These are phyloP conservation scores for Xanthia togata DNA, from an alignment of 2,888 invertebrate genomes.

Conservation along the genomic window DNA sequence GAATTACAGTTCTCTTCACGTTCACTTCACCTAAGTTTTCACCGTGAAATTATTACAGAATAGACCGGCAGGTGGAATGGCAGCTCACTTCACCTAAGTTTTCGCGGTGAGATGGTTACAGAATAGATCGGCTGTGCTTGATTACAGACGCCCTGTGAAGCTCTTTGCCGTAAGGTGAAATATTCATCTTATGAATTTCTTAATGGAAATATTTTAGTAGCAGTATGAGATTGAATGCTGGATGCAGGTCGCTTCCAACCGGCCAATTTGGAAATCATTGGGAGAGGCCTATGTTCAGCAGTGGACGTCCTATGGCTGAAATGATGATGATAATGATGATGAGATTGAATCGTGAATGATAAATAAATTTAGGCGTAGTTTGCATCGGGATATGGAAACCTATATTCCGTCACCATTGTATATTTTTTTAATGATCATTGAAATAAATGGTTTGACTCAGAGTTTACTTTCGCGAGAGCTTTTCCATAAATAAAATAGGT, in stretches of 20 bases:
- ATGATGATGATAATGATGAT: too few species aligned
- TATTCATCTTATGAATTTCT: slow-evolving; percentile 1
- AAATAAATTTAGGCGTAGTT: not conserved
- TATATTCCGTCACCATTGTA: not conserved
- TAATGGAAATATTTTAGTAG: not conserved
- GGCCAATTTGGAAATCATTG: too few species aligned
- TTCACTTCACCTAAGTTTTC: too few species aligned
- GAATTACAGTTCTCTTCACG: too few species aligned
- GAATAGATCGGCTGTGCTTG: too few species aligned
- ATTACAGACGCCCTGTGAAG: not conserved
- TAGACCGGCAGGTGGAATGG: too few species aligned
- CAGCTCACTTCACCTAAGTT: too few species aligned
- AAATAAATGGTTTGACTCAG: not conserved
- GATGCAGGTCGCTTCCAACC: too few species aligned
- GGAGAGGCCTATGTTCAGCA: too few species aligned
- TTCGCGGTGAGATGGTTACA: too few species aligned
- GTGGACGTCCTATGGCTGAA: too few species aligned
- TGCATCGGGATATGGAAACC: not conserved
- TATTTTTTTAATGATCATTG: not conserved
- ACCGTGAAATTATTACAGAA: too few species aligned
- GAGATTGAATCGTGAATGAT: not conserved
- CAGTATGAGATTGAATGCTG: not conserved
- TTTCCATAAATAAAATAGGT: not conserved
- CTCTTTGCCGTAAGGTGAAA: not conserved
- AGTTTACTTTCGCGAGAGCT: not conserved